These are phyloP conservation scores for Apantesis nais DNA, from an alignment of 2,888 invertebrate species.

Conservation along the genomic window DNA sequence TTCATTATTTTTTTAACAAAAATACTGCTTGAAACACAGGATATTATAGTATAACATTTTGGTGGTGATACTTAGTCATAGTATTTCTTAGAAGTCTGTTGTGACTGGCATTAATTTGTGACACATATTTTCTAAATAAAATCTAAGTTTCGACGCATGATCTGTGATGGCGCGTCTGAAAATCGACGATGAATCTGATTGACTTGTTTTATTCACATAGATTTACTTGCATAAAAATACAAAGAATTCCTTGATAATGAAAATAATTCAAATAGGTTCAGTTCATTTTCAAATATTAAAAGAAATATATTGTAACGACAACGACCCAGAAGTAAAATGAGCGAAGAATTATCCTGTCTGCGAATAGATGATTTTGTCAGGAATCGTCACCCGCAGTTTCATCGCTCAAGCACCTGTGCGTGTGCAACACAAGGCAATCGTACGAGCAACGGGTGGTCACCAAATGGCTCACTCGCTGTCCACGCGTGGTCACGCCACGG, in stretches of 20 bases:
- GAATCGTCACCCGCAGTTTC: too few species aligned
- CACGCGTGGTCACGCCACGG: too few species aligned
- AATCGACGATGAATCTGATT: constrained; percentile 24
- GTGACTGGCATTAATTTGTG: constrained; percentile 18
- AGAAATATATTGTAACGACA: too few species aligned
- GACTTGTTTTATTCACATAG: constrained; percentile 8
- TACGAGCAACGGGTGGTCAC: too few species aligned
- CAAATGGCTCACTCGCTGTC: too few species aligned
- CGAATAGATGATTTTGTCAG: too few species aligned
- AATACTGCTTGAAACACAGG: constrained; percentile 24
- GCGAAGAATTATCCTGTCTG: too few species aligned
- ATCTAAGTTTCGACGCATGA: constrained; percentile 11
- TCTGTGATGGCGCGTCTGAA: constrained; percentile 17
- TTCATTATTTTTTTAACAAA: constrained; percentile 47
- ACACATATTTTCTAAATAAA: constrained; percentile 19
- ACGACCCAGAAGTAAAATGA: too few species aligned
- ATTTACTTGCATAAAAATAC: neutral
- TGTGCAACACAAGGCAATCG: too few species aligned
- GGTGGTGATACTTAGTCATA: constrained; percentile 56
- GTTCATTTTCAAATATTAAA: too few species aligned
- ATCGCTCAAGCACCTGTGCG: too few species aligned
- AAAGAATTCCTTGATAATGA: neutral
- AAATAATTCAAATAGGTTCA: too few species aligned
- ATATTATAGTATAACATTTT: constrained; percentile 49
- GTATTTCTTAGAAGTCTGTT: constrained; percentile 45